Evolutionary conservation across 2,888 invertebrate species (phyloP), one percentile per base, ranked within the genome.

Genomic region (Phortica okadai): DNA sequence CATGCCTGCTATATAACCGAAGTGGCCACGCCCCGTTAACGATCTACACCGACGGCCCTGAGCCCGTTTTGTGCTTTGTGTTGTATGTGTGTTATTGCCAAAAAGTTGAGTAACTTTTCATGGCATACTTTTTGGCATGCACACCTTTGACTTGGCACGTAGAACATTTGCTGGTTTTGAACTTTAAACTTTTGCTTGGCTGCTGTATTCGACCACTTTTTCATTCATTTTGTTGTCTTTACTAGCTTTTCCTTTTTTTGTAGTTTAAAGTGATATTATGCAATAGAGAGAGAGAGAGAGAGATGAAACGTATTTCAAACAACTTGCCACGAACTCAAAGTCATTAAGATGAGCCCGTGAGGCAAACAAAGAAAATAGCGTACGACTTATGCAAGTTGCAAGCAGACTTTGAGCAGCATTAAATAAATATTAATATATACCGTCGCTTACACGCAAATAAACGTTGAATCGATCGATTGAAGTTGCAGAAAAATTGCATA

Each of bases 41-140:
- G 14, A 33, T 14, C 64, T 11, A 74, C 77, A 56, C 25, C 33
- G 6, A 16, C 62, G 4, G 62, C 25, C 59, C 62, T 62, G 25
- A 25, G 10, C 6, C 6, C 25, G 62, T 14, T 56, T 10, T 64
- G 59, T 77, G 81, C 84, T 82, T 56, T 86, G 81, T 33, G 33
- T 33, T 33, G 33, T 33, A 33, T 33, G 83, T 86, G 84, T 84
- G 81, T 84, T 84, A 84, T 84, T 84, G 84, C 84, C 83, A 84
- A 86, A 86, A 84, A 86, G 85, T 84, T 84, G 85, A 62, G 25
- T 66, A 66, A 66, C 66, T 42, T 66, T 66, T 33, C 42, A 21
- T 41, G 10, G 66, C 66, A 66, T 66, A 66, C 66, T 42, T 84
- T 82, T 82, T 83, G 78, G 84, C 76, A 75, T 77, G 82, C 78